Base-by-base conservation (phyloP, 2,797 vertebrate genomes). In the Sebastes cheni region DNA sequence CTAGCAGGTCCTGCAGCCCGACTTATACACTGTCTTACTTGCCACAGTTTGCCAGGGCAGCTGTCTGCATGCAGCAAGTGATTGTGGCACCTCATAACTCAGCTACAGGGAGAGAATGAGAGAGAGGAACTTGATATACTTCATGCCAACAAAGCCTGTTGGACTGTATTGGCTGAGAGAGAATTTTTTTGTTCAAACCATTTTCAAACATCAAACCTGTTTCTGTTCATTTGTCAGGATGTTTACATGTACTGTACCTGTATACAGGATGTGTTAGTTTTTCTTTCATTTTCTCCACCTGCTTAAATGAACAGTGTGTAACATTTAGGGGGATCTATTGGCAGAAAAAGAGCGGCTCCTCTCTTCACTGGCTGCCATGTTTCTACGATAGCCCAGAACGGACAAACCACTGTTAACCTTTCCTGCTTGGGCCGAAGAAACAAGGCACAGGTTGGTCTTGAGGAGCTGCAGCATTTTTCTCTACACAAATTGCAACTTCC, bases 51-150 rank as follows among this genome's bases (percentile, higher is more conserved):
- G 88, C 90, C 84, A 82, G 71, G 71, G 75, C 93, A 93, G 93
- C 93, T 94, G 93, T 90, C 80, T 84, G 79, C 80, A 75, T 79
- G 74, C 52, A 80, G 82, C 89, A 89, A 84, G 90, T 89, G 87
- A 92, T 72, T 42, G 71, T 88, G 90, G 68, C 89, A 81, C 85
- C 79, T 86, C 85, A 88, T 92, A 87, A 91, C 77, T 92, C 79
- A 87, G 20, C 81, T 75, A 27, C 77, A 84, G 29, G 7, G 30
- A 65, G 66, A 67, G 42, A 88, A 34, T 14, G 67, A 70, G 61
- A 80, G 34, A 32, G 12, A 61, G 69, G 65, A 80, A 67, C 54
- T 61, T 66, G 18, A 79, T 79, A 54, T 23, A 59, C 56, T 27
- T 68, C 14, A 72, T 74, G 72, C 60, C 52, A 74, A 42, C 50